Conservation (phyloP, 2,113 vertebrate species). For the Hystrix brachyura region DNA sequence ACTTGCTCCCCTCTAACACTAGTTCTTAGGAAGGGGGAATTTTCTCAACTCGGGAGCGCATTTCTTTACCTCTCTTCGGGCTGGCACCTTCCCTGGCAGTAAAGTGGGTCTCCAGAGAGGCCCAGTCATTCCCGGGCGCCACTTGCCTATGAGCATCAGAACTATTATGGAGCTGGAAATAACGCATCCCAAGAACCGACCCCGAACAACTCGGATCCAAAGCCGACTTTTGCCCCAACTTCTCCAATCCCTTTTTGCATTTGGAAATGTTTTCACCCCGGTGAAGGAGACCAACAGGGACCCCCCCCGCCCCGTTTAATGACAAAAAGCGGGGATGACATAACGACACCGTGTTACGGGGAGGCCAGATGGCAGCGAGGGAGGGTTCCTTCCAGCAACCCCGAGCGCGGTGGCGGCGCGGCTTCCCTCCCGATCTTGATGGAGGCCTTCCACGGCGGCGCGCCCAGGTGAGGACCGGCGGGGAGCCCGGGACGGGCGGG, state of each 20-base stretch:
- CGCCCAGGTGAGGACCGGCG: neutral
- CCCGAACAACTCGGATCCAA: neutral
- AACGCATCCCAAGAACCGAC: neutral
- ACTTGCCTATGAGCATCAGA: neutral
- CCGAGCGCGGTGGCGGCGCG: neutral
- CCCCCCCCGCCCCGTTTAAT: neutral
- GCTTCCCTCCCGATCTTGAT: neutral
- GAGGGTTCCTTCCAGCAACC: constrained; percentile 22
- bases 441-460: neutral
- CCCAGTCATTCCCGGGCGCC: constrained; percentile 12
- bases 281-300: neutral
- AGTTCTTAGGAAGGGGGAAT: constrained; percentile 9
- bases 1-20: neutral
- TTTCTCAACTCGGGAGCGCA: constrained; percentile 44
- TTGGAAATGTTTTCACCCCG: neutral
- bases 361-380: constrained; percentile 25
- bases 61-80: neutral
- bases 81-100: neutral
- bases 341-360: neutral
- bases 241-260: neutral
- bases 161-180: constrained; percentile 23
- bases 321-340: neutral
- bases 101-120: constrained; percentile 39
- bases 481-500: neutral
- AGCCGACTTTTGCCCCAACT: neutral